These are phyloP conservation scores for Zaprionus obscuricornis DNA, from an alignment of 2,888 invertebrate species.

Conservation along the genomic window DNA sequence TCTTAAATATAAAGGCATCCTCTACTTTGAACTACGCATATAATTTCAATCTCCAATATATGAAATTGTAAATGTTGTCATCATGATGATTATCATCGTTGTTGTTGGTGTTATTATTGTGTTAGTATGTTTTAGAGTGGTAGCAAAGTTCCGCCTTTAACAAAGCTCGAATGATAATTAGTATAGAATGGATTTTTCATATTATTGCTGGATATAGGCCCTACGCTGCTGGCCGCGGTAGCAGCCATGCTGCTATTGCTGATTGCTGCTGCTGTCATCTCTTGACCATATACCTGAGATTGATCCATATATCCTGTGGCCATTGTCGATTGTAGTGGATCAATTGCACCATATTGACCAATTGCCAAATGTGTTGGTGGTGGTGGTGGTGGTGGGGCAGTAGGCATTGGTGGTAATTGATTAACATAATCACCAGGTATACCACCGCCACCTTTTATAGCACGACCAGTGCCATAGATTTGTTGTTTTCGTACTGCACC, in stretches of 20 bases:
- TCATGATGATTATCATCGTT: too few relatives aligned
- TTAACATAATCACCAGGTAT: conserved; percentile 9
- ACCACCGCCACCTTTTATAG: conserved; percentile 56
- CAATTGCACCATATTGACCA: too few relatives aligned
- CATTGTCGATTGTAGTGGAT: too few relatives aligned
- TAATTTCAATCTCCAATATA: too few relatives aligned
- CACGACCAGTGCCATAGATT: conserved; percentile 59
- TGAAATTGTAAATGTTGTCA: too few relatives aligned
- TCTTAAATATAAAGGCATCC: too few relatives aligned
- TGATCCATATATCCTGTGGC: conserved; percentile 29
- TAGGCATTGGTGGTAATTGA: conserved; percentile 15
- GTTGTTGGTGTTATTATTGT: too few relatives aligned
- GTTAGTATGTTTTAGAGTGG: conserved; percentile 53
- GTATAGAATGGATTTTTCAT: conserved; percentile 41
- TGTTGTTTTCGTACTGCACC: conserved; percentile 28
- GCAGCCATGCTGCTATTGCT: conserved; percentile 23
- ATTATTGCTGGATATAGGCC: too few relatives aligned
- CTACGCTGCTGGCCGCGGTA: too few relatives aligned
- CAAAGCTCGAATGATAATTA: conserved; percentile 49
- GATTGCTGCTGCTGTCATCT: conserved; percentile 1
- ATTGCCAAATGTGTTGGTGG: too few relatives aligned
- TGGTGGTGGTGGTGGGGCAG: conserved; percentile 15
- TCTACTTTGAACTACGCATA: too few relatives aligned
- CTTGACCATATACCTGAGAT: conserved; percentile 22
- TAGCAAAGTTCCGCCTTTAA: conserved; percentile 46